These are phyloP conservation scores for Drosophila carrolli DNA, from an alignment of 1,140 invertebrate genomes.

Conservation along the genomic window DNA sequence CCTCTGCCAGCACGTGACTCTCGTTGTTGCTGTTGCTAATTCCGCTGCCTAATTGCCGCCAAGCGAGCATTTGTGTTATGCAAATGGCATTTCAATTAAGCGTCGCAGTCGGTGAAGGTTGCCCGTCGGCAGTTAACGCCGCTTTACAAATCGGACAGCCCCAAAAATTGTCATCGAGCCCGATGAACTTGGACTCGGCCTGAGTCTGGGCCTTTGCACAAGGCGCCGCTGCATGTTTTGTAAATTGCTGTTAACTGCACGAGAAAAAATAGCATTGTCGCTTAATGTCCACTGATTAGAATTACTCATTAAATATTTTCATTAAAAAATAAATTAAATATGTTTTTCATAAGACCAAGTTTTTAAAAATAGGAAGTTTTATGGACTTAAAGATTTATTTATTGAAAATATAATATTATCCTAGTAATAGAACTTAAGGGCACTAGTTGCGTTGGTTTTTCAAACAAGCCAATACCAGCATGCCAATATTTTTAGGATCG, in stretches of 20 bases:
- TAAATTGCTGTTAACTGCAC: slow-evolving; percentile 54
- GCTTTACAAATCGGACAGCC: slow-evolving; percentile 59
- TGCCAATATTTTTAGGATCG: too few species aligned
- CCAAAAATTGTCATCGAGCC: slow-evolving; percentile 57
- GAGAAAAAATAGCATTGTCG: slow-evolving; percentile 2
- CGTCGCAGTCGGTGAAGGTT: slow-evolving; percentile 67
- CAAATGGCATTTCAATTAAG: slow-evolving; percentile 81
- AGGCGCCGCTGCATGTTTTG: slow-evolving; percentile 49
- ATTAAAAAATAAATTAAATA: not conserved
- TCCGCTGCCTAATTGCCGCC: slow-evolving; percentile 29
- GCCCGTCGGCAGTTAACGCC: slow-evolving; percentile 60
- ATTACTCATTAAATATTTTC: not conserved
- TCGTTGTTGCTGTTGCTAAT: slow-evolving; percentile 21
- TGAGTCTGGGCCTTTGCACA: slow-evolving; percentile 45
- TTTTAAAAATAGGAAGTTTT: too few species aligned
- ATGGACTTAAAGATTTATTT: too few species aligned
- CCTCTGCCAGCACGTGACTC: slow-evolving; percentile 64
- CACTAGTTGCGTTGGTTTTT: too few species aligned
- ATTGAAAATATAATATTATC: too few species aligned
- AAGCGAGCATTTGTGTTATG: slow-evolving; percentile 44
- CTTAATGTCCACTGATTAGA: not conserved
- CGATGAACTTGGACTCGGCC: slow-evolving; percentile 53
- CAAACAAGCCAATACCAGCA: too few species aligned
- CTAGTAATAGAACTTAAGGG: too few species aligned
- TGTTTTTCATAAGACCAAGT: too few species aligned